Evolutionary conservation across 2,797 vertebrate species (phyloP), one percentile per base, ranked within the genome.

Genomic region (Anguilla anguilla): DNA sequence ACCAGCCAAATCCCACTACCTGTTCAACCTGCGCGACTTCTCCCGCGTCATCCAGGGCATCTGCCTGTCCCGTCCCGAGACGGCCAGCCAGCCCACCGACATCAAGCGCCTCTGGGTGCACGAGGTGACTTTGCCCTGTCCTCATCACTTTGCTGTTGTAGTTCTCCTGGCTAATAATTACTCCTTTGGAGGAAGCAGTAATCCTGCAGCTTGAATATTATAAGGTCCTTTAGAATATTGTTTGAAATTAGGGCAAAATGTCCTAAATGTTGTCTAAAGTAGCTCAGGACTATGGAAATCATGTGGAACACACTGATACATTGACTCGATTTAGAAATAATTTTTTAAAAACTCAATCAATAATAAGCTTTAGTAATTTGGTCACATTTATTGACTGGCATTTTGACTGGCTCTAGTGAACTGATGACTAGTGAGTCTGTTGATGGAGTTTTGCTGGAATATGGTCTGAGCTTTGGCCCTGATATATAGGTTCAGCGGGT

Each of bases 31-130:
- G 86, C 96, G 97, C 0, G 97, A 98, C 90, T 96, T 98, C 91
- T 97, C 98, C 55, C 96, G 97, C 10, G 98, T 99, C 87, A 96
- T 99, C 92, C 97, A 98, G 94, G 98, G 98, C 5, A 93, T 98
- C 91, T 99, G 98, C 87, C 92, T 98, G 85, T 98, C 97, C 13
- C 94, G 95, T 61, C 97, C 98, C 6, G 97, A 97, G 93, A 97
- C 96, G n/a, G 94, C 94, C 85, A 94, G 95, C 64, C 95, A 96
- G 81, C 91, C 93, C 86, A 93, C 91, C 83, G 91, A 92, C 82
- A 96, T 99, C 89, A 98, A 98, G 92, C 96, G 97, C 17, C 96
- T 98, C 69, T 98, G 97, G 98, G 97, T 97, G 91, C 98, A 99
- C 89, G 98, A 98, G 97, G 97, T 98, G 88, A 95, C 89, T 95